Percentiles rank a stretch among this genome's conserved stretches.
Evolutionary conservation across 2,888 invertebrate genomes (phyloP).

Genomic region (Argynnis bischoffii): DNA sequence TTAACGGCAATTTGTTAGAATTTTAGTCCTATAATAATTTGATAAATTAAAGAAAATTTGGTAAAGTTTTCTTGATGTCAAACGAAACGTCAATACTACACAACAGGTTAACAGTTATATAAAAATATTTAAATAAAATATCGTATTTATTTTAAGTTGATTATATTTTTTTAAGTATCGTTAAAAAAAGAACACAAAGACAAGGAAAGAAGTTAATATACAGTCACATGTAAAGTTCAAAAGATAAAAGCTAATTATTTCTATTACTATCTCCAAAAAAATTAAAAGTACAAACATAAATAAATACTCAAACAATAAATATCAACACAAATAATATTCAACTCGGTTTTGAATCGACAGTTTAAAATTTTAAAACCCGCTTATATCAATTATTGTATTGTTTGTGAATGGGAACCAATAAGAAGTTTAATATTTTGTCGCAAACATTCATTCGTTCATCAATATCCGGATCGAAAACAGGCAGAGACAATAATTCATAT

Average conservation of each 20-base stretch:
- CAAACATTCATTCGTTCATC: not conserved
- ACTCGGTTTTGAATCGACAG: no score
- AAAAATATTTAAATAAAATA: not conserved
- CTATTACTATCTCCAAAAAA: no score
- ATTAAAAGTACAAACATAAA: no score
- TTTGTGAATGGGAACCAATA: no score
- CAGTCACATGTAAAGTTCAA: no score
- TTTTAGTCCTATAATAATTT: constrained; percentile 2
- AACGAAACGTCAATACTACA: not conserved
- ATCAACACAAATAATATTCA: no score
- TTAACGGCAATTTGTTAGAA: constrained; percentile 14
- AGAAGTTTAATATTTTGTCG: not conserved
- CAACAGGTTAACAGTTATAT: not conserved
- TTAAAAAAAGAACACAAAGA: no score
- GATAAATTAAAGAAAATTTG: not conserved
- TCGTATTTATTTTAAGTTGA: not conserved
- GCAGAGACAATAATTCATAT: constrained; percentile 33
- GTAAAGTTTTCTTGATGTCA: constrained; percentile 11
- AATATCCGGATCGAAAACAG: constrained; percentile 6
- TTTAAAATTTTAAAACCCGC: no score
- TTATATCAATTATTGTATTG: no score
- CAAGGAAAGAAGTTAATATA: no score
- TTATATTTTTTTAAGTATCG: not conserved
- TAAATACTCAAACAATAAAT: no score
- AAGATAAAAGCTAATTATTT: no score